phyloP scores from a whole-genome alignment of 2,888 invertebrate genomes.

The Phengaris arion region DNA sequence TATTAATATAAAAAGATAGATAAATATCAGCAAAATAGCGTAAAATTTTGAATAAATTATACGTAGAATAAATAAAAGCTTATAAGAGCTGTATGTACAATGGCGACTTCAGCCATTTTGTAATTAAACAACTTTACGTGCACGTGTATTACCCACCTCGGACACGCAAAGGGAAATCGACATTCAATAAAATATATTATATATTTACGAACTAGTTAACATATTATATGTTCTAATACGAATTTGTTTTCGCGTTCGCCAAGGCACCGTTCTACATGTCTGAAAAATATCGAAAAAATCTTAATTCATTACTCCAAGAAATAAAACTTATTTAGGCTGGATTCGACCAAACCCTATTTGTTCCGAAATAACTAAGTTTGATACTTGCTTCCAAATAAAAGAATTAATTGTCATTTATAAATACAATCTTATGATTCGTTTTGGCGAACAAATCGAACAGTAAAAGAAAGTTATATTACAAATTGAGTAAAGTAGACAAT shows the following conservation, averaged over 20 bases:
- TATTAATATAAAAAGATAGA: no score
- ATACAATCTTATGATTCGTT: no score
- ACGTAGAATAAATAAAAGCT: slow-evolving; percentile 25
- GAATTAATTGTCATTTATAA: no score
- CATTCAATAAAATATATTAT: slow-evolving; percentile 16
- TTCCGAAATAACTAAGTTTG: no score
- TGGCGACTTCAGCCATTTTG: slow-evolving; percentile 19
- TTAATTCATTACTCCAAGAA: slow-evolving; percentile 18
- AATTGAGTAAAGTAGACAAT: no score
- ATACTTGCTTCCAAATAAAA: no score
- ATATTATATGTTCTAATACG: slow-evolving; percentile 22
- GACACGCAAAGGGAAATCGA: slow-evolving; percentile 22
- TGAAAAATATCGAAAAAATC: slow-evolving; percentile 30
- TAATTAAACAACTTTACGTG: slow-evolving; percentile 11
- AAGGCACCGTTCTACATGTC: slow-evolving; percentile 30
- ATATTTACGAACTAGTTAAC: slow-evolving; percentile 19
- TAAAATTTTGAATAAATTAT: slow-evolving; percentile 18
- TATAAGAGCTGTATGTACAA: slow-evolving; percentile 20
- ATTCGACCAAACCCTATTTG: not conserved
- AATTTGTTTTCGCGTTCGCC: slow-evolving; percentile 21
- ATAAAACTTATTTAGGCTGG: not conserved
- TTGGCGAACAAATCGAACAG: no score
- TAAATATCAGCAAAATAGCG: slow-evolving; percentile 15
- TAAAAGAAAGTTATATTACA: no score
- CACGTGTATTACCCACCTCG: slow-evolving; percentile 26